Conservation (phyloP, 2,888 invertebrate genomes). For the Gastrophysa polygoni region DNA sequence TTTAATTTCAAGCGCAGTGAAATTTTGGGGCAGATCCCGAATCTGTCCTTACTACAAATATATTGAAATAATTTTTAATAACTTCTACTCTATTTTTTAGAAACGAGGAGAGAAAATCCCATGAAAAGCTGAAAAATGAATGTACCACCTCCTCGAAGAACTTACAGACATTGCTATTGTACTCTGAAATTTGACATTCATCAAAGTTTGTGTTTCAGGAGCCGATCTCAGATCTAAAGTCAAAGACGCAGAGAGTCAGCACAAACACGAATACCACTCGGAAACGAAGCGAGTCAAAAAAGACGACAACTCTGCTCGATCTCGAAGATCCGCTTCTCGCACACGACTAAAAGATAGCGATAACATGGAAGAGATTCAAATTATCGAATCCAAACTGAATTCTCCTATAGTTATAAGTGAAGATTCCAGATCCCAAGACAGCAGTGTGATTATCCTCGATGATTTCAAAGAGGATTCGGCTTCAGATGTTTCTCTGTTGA, state of each 20-base stretch:
- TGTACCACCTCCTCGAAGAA: no score
- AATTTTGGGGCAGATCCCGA: no score
- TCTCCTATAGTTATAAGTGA: slow-evolving; percentile 46
- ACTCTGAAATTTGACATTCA: no score
- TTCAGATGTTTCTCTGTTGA: slow-evolving; percentile 2
- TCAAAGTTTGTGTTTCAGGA: background rate
- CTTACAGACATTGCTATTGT: no score
- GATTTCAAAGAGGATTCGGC: slow-evolving; percentile 35
- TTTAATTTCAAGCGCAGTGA: no score
- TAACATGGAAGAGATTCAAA: slow-evolving; percentile 39
- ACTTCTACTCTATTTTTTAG: no score
- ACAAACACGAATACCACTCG: slow-evolving; percentile 21
- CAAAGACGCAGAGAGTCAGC: slow-evolving; percentile 7
- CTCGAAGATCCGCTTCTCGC: slow-evolving; percentile 4
- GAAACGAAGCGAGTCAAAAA: slow-evolving; percentile 23
- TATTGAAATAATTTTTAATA: no score
- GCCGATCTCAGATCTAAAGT: background rate
- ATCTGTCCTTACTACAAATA: no score
- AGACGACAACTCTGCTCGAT: background rate
- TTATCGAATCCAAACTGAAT: slow-evolving; percentile 38
- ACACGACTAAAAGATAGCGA: slow-evolving; percentile 28
- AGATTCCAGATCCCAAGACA: slow-evolving; percentile 43
- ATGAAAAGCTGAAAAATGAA: no score
- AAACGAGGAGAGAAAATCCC: no score
- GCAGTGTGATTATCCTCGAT: slow-evolving; percentile 38